phyloP scores from a whole-genome alignment of 2,797 vertebrate genomes.

The Florisuga fusca region DNA sequence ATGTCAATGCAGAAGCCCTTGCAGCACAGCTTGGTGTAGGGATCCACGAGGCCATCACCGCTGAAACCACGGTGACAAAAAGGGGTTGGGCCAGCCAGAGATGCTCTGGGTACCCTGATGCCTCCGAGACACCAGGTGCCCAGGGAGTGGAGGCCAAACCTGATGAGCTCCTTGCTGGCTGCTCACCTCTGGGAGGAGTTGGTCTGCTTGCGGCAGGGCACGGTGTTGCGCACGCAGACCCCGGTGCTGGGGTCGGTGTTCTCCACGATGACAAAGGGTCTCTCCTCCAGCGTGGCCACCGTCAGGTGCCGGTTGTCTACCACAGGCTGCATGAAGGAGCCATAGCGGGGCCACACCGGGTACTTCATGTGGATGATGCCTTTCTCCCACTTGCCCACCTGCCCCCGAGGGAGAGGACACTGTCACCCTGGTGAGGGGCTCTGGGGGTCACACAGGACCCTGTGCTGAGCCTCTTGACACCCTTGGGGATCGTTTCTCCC shows the following conservation, averaged over 20 bases:
- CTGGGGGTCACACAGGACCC: rapidly evolving
- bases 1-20: conserved; percentile 99
- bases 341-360: conserved; percentile 95
- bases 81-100: background rate
- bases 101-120: background rate
- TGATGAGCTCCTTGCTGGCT: rapidly evolving
- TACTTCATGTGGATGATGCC: conserved; percentile 95
- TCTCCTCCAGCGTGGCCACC: conserved; percentile 95
- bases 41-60: conserved; percentile 81
- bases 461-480: background rate
- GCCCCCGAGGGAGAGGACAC: background rate
- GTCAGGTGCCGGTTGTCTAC: conserved; percentile 93
- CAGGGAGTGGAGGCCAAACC: rapidly evolving
- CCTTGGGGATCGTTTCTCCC: background rate
- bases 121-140: rapidly evolving
- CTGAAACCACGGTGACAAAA: conserved; percentile 44
- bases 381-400: conserved; percentile 92
- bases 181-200: conserved; percentile 81
- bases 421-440: background rate
- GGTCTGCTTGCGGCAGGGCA: conserved; percentile 94
- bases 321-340: conserved; percentile 90
- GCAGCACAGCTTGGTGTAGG: conserved; percentile 97
- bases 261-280: conserved; percentile 97
- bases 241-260: conserved; percentile 91
- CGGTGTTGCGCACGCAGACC: conserved; percentile 94